Percentiles rank a stretch among this genome's conserved stretches.
phyloP scores from a whole-genome alignment of 2,113 vertebrate genomes.

The Cyprinodon brontotheroides region DNA sequence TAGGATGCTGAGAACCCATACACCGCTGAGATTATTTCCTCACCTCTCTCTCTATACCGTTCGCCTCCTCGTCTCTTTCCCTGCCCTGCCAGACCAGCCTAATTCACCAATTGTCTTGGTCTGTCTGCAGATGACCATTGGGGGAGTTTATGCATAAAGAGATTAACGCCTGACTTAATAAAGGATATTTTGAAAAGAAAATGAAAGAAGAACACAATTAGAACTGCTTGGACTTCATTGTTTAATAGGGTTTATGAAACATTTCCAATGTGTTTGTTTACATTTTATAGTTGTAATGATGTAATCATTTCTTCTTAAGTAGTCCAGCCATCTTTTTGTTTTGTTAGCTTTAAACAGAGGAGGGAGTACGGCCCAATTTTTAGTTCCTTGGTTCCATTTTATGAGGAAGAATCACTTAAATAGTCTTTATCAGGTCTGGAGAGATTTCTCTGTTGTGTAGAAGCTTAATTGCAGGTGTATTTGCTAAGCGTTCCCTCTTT shows the following conservation, averaged over 20 bases:
- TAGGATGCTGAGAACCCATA: constrained; percentile 84
- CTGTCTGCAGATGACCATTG: constrained; percentile 33
- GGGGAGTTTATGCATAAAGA: constrained; percentile 1
- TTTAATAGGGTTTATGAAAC: constrained; percentile 27
- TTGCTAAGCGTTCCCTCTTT: too few relatives aligned
- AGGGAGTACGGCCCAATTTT: neutral
- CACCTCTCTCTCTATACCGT: neutral
- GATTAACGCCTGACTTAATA: constrained; percentile 16
- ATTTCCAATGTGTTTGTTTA: constrained; percentile 23
- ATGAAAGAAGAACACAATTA: constrained; percentile 13
- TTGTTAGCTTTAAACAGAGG: neutral
- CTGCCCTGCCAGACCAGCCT: constrained; percentile 24
- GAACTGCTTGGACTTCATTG: neutral
- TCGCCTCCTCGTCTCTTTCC: constrained; percentile 14
- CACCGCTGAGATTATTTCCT: constrained; percentile 83
- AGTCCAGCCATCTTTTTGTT: neutral
- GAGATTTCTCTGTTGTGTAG: too few relatives aligned
- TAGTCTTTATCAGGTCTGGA: neutral
- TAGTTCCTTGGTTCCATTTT: neutral
- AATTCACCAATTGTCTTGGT: constrained; percentile 16
- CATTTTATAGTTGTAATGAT: constrained; percentile 5
- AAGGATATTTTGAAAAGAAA: constrained; percentile 12
- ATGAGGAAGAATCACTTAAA: neutral
- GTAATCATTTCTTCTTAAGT: neutral
- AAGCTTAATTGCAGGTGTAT: too few relatives aligned